Base-by-base conservation (phyloP, 1,140 invertebrate genomes). In the Hydropsyche tenuis region DNA sequence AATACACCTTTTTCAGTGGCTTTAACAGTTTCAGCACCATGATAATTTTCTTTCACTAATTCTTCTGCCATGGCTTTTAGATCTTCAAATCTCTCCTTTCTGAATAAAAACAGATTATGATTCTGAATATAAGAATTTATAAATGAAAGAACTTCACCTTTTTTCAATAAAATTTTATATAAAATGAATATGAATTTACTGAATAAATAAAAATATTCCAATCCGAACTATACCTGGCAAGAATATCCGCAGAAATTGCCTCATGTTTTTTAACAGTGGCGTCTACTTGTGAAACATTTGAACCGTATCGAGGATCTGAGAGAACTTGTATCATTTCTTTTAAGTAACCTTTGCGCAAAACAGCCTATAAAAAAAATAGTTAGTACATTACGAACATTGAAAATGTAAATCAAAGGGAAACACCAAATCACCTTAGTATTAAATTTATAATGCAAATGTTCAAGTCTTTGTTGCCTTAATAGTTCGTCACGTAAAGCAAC, bases 241-340 rank as follows among this genome's bases (percentile, higher is more conserved):
- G 83, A 73, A 99, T 99, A 81, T 99, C 97, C 0, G 97, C 97
- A 78, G 94, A 95, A 64, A 99, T 97, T 20, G 97, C 97, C 85
- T 99, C 96, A 81, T 99, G 96, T 82, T 99, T 99, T 85, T 99
- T 99, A 5, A 99, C 90, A 0, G 96, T 97, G 9, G 97, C 97
- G 81, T 99, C 97, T 0, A 99, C 96, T 82, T 99, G 96, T 0
- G 91, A 88, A 72, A 97, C 84, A 86, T 96, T 96, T 78, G 90
- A 93, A 23, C 94, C 94, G 81, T 96, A 96, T 72, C 95, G 88
- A 7, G 96, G 94, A 86, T 99, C 96, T 0, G 92, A 94, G 18
- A 99, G 82, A 11, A 99, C 96, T 83, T 96, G 94, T 73, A 96
- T 96, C 96, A 99, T 99, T 85, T 99, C 97, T 84, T 96, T 96